Conservation (phyloP, 2,113 vertebrate species). For the Sebastes fasciatus region DNA sequence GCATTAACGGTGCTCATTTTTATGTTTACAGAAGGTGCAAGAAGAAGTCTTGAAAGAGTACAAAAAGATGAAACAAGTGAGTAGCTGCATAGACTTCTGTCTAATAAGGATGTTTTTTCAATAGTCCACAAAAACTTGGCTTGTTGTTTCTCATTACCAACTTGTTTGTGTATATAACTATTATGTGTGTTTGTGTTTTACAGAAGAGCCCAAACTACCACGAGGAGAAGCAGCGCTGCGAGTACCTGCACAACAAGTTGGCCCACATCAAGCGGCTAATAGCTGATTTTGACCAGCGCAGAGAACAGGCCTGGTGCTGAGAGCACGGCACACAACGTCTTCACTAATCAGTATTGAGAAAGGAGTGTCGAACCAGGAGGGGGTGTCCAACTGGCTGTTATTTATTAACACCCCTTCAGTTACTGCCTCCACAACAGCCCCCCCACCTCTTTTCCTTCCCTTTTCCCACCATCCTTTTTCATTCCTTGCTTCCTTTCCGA, state of each 20-base stretch:
- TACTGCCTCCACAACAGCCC: conserved; percentile 55
- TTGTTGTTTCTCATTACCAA: neutral
- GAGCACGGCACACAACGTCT: conserved; percentile 41
- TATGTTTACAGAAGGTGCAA: conserved; percentile 85
- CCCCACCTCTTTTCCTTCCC: conserved; percentile 69
- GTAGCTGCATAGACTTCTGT: neutral
- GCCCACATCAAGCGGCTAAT: conserved; percentile 92
- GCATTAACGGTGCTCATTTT: neutral
- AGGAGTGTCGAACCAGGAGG: conserved; percentile 43
- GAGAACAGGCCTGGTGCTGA: conserved; percentile 84
- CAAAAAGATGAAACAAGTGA: conserved; percentile 89
- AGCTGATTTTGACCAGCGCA: conserved; percentile 88
- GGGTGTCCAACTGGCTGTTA: conserved; percentile 65
- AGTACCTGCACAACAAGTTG: conserved; percentile 94
- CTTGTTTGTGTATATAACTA: neutral
- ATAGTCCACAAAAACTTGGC: neutral
- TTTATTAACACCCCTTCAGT: conserved; percentile 69
- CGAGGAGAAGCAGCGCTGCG: conserved; percentile 89
- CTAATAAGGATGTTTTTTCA: neutral
- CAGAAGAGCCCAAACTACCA: conserved; percentile 90
- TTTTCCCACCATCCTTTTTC: conserved; percentile 75
- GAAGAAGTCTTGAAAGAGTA: conserved; percentile 91
- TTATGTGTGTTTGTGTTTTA: conserved; percentile 29
- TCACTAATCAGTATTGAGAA: conserved; percentile 73
- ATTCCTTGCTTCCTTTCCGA: conserved; percentile 60